phyloP scores from a whole-genome alignment of 2,797 vertebrate species.

The Podarcis siculus region DNA sequence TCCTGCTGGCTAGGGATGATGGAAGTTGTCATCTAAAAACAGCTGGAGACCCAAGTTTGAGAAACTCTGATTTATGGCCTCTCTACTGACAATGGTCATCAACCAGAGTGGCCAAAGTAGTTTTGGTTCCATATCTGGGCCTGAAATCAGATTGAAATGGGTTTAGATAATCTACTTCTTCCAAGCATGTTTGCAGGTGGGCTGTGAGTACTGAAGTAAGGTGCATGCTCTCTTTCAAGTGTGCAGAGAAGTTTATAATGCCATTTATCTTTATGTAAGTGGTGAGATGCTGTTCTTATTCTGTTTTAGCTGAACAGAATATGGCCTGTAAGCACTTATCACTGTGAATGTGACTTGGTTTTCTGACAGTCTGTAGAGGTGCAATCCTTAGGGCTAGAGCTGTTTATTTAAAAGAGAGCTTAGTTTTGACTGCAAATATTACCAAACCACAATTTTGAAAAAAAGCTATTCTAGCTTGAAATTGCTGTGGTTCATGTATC shows the following conservation, averaged over 20 bases:
- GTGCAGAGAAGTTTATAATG: neutral
- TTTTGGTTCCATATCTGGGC: too few species aligned
- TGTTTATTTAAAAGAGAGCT: neutral
- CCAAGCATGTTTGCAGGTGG: too few species aligned
- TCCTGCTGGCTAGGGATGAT: too few species aligned
- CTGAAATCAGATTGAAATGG: too few species aligned
- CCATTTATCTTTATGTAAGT: neutral
- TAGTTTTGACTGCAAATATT: neutral
- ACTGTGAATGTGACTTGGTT: too few species aligned
- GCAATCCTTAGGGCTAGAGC: neutral
- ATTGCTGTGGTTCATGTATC: neutral
- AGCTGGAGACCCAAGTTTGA: too few species aligned
- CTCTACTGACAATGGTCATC: too few species aligned
- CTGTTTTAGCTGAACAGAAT: neutral
- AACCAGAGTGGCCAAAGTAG: too few species aligned
- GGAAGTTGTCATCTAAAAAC: too few species aligned
- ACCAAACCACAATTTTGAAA: neutral
- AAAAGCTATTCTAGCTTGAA: neutral
- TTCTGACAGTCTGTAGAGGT: neutral
- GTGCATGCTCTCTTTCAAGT: neutral
- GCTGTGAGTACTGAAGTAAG: neutral
- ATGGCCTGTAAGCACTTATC: neutral
- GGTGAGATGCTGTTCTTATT: neutral
- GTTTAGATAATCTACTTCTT: too few species aligned
- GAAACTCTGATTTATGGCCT: too few species aligned